Evolutionary conservation across 2,888 invertebrate genomes (phyloP).

Genomic region (Eristalis intricaria): DNA sequence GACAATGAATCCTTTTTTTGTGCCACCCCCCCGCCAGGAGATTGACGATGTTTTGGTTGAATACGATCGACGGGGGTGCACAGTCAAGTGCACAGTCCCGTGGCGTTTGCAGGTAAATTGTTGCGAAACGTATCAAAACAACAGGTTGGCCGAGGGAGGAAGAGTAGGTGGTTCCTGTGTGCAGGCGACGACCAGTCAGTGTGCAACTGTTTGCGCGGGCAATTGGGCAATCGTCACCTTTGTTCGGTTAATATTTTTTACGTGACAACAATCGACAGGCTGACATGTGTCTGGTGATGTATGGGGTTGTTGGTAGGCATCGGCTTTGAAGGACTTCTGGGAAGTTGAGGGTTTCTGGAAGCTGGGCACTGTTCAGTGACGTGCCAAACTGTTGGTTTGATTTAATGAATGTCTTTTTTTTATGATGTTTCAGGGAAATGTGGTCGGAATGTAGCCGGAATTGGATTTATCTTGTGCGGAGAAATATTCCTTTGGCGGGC

Average conservation of each 20-base stretch:
- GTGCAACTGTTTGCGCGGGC: slow-evolving; percentile 34
- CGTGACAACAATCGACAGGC: not conserved
- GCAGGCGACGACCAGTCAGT: not conserved
- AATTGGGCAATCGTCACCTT: slow-evolving; percentile 29
- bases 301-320: not conserved
- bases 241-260: not conserved
- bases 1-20: slow-evolving; percentile 38
- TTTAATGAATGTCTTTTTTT: not conserved
- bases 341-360: not conserved
- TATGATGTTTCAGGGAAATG: not conserved
- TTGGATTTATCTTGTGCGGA: not conserved
- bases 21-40: slow-evolving; percentile 39
- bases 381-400: not conserved
- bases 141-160: not conserved
- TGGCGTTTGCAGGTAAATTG: slow-evolving; percentile 27
- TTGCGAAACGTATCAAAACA: slow-evolving; percentile 28
- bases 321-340: not conserved
- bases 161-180: slow-evolving; percentile 22
- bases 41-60: slow-evolving; percentile 50
- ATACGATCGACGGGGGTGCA: slow-evolving; percentile 7
- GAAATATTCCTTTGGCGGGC: too few relatives aligned
- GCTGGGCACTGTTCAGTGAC: not conserved
- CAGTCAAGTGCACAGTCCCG: not conserved
- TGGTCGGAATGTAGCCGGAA: not conserved
- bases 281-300: not conserved